A percentile compares a stretch with the other conserved stretches of the same genome.
Conservation (phyloP, 2,797 vertebrate genomes). For the Petrocephalus schoutedeni region DNA sequence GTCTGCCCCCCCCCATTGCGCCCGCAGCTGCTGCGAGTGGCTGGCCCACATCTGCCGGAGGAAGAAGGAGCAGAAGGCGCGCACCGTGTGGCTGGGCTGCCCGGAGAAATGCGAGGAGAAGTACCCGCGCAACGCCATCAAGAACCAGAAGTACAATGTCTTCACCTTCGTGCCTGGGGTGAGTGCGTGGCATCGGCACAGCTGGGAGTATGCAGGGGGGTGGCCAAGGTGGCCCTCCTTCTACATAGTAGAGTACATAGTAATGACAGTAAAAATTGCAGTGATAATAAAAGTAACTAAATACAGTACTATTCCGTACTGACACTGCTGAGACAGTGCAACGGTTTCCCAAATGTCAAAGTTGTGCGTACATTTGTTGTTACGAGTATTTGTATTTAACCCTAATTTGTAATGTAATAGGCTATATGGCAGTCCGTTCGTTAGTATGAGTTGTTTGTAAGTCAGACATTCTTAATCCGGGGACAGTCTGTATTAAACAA, state of each 20-base stretch:
- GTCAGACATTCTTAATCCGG: not conserved
- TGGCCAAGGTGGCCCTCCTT: not conserved
- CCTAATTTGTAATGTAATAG: not conserved
- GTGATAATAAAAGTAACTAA: not conserved
- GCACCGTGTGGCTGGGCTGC: conserved; percentile 84
- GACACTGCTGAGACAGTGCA: not conserved
- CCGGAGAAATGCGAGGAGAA: conserved; percentile 98
- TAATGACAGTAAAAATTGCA: not conserved
- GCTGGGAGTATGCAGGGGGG: not conserved
- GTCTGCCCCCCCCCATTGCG: not conserved
- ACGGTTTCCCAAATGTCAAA: not conserved
- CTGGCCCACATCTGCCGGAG: conserved; percentile 74
- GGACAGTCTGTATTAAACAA: not conserved
- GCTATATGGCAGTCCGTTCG: not conserved
- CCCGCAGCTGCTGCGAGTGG: conserved; percentile 82
- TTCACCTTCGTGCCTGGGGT: conserved; percentile 98
- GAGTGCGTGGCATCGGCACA: conserved; percentile 46
- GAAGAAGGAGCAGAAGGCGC: conserved; percentile 79
- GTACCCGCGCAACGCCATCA: conserved; percentile 90
- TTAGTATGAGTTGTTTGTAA: not conserved
- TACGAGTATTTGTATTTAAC: not conserved
- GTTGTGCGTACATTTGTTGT: not conserved
- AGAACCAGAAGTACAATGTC: conserved; percentile 97
- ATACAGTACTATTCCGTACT: not conserved
- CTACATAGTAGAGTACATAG: not conserved